Base-by-base conservation (phyloP, 2,888 invertebrate species). In the Eubasilissa splendida region DNA sequence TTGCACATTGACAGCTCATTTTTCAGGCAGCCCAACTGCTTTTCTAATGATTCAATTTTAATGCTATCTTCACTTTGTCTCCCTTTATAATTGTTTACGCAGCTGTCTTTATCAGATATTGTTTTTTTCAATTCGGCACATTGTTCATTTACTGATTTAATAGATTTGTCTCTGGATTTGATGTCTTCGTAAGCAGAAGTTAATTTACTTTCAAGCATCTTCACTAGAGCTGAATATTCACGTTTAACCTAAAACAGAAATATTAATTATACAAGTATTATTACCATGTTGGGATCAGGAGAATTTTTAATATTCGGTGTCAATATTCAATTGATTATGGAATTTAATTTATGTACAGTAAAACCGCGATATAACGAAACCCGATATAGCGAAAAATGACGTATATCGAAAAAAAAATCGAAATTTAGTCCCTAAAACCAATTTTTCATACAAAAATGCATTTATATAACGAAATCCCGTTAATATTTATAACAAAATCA, bases 151-250 rank as follows among this genome's bases (percentile, higher is more conserved):
- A 91, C 86, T 82, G 86, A 87, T 60, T 85, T 86, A 0, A 90
- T 84, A 74, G 85, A 84, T 58, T 88, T 87, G 82, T 91, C 90
- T 84, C 91, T 87, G 63, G 91, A 89, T 50, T 91, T 88, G 83
- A 90, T 91, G 84, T 91, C 91, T 77, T 90, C 88, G 82, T 91
- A 85, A 0, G 91, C 87, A 79, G 91, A 89, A 85, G 91, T 87
- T 58, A 92, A 86, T 86, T 93, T 92, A 2, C 89, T 85, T 85
- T 93, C 92, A 33, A 93, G 85, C 70, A 90, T 87, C 85, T 91
- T 90, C 4, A 92, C 88, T 84, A 92, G 88, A 86, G 91, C 88
- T 83, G 91, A 86, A 86, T 92, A 89, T 84, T 88, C 88, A 78
- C 89, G 87, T 84, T 89, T 89, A 0, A 91, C 85, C 90, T 90